Percentiles rank a stretch among this genome's conserved stretches.
Evolutionary conservation across 2,888 invertebrate species (phyloP).

Genomic region (Tanypteryx hageni): DNA sequence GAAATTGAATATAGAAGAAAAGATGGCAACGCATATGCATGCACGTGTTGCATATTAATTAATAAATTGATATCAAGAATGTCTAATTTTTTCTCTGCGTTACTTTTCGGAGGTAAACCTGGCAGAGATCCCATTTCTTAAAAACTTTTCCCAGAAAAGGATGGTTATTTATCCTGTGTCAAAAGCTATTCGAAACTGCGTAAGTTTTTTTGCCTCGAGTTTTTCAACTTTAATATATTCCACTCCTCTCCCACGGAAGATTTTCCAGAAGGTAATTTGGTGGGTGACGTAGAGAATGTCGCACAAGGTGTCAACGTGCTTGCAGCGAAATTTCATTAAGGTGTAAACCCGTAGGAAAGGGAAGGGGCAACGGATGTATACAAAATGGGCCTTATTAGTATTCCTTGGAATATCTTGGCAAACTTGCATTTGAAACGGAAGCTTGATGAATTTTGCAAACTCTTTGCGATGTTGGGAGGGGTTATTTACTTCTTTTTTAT

Average conservation of each 20-base stretch:
- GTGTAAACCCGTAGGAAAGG: background rate
- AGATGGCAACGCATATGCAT: no score
- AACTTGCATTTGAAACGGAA: constrained; percentile 21
- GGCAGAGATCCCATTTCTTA: background rate
- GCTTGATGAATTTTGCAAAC: constrained; percentile 10
- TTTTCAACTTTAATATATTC: constrained; percentile 15
- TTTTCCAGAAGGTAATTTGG: constrained; percentile 1
- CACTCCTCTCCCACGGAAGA: background rate
- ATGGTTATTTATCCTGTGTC: no score
- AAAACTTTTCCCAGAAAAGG: background rate
- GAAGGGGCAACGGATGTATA: background rate
- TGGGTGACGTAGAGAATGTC: constrained; percentile 28
- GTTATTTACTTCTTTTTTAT: background rate
- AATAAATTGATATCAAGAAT: no score
- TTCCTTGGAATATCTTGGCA: constrained; percentile 11
- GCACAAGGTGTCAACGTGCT: constrained; percentile 46
- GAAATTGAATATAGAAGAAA: no score
- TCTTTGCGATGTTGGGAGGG: background rate
- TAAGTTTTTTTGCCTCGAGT: background rate
- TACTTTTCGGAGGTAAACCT: background rate
- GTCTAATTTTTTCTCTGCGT: no score
- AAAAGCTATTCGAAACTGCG: no score
- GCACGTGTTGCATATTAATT: no score
- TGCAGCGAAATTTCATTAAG: constrained; percentile 52
- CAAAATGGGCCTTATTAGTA: constrained; percentile 52